A percentile compares a stretch with the other conserved stretches of the same genome.
These are phyloP conservation scores for Tanypteryx hageni DNA, from an alignment of 2,888 invertebrate species.

Conservation along the genomic window DNA sequence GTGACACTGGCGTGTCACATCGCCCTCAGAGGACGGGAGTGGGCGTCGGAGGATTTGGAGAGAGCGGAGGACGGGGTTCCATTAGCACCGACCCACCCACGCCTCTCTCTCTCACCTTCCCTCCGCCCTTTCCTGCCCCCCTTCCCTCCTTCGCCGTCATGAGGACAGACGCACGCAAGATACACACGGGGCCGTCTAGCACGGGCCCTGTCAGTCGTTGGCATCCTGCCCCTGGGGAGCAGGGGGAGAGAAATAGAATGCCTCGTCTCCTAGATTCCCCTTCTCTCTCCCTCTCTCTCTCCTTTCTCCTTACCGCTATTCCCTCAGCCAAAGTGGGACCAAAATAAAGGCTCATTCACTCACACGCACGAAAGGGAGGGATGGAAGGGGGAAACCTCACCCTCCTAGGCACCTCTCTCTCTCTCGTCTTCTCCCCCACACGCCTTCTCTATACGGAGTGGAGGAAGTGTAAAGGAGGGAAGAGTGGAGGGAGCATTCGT, in stretches of 20 bases:
- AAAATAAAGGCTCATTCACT: constrained; percentile 42
- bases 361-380: background rate
- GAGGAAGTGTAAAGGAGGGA: background rate
- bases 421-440: background rate
- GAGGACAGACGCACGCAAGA: constrained; percentile 24
- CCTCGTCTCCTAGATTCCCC: background rate
- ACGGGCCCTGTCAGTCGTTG: constrained; percentile 37
- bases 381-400: too few species aligned
- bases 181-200: background rate
- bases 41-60: background rate
- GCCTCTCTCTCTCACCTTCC: background rate
- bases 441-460: background rate
- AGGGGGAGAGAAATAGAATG: background rate
- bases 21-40: background rate
- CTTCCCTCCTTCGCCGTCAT: constrained; percentile 1
- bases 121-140: background rate
- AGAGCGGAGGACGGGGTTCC: background rate
- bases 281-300: too few species aligned
- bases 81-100: constrained; percentile 3
- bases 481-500: background rate
- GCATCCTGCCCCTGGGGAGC: constrained; percentile 11
- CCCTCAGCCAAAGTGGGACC: background rate
- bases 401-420: background rate
- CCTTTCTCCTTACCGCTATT: background rate
- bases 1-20: background rate